Percentiles rank a stretch among this genome's conserved stretches.
These are phyloP conservation scores for Chirona hameri DNA, from an alignment of 2,888 invertebrate species.

Conservation along the genomic window DNA sequence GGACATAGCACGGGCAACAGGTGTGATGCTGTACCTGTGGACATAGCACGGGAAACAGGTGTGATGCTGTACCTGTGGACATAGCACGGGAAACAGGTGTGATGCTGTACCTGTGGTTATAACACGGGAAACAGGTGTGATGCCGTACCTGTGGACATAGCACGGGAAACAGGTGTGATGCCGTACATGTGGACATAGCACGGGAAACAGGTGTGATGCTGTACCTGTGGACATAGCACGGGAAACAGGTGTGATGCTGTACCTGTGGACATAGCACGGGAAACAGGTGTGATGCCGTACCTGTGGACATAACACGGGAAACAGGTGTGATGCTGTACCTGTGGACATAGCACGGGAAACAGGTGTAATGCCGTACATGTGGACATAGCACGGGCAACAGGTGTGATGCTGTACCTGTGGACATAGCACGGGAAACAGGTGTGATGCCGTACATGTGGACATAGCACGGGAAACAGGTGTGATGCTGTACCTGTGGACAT, in stretches of 20 bases:
- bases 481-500: slow-evolving; percentile 56
- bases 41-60: background rate
- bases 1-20: slow-evolving; percentile 30
- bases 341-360: slow-evolving; percentile 34
- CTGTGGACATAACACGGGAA: slow-evolving; percentile 46
- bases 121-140: slow-evolving; percentile 46
- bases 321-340: slow-evolving; percentile 58
- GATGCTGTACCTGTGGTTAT: slow-evolving; percentile 56
- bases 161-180: slow-evolving; percentile 46
- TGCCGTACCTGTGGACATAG: slow-evolving; percentile 54
- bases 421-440: background rate
- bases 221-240: slow-evolving; percentile 52
- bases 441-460: slow-evolving; percentile 58
- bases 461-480: slow-evolving; percentile 42
- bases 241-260: slow-evolving; percentile 52
- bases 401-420: slow-evolving; percentile 58
- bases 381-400: slow-evolving; percentile 30
- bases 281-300: slow-evolving; percentile 54
- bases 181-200: slow-evolving; percentile 54
- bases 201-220: slow-evolving; percentile 49
- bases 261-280: slow-evolving; percentile 49
- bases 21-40: slow-evolving; percentile 58
- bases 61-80: slow-evolving; percentile 58
- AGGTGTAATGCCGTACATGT: slow-evolving; percentile 58
- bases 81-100: slow-evolving; percentile 42